Evolutionary conservation across 1,140 invertebrate species (phyloP), one percentile per base, ranked within the genome.

Genomic region (Neocloeon triangulifer): DNA sequence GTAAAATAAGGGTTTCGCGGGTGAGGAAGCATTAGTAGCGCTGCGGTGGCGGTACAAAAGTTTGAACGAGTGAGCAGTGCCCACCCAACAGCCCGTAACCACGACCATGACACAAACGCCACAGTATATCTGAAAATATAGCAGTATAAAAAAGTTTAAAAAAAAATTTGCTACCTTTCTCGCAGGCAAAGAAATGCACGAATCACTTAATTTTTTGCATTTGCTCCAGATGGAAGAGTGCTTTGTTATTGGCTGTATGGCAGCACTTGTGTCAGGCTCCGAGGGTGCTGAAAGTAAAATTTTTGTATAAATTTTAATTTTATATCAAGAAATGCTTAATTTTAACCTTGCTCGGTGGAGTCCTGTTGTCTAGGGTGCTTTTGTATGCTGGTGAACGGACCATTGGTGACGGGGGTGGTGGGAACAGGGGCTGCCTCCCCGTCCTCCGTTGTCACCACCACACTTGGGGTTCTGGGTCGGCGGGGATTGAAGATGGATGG

Each of bases 41-140:
- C 19, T 15, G 10, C 15, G 27, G 20, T 57, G 56, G 36, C 74
- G 56, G 49, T 80, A 86, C 46, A 84, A 65, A 48, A 79, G 75
- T 56, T 85, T 85, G 39, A 86, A 75, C 47, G 74, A 74, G 47
- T 88, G 80, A 3, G 80, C 82, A 7, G 78, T 70, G 8, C 77
- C 79, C 17, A 86, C 80, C 81, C 80, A 88, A n/a, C 75, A 75
- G 10, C 69, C 68, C 14, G 80, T 80, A 29, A 86, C 69, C 39
- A 73, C 68, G 26, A 78, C 60, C 19, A 75, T 85, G 34, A 88
- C 75, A 50, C 79, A 74, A 31, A 85, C 65, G 21, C 82, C 82
- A 46, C 74, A 78, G 45, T 82, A 80, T 47, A 84, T 80, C 76
- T 84, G 55, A 32, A 64, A 65, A 41, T 37, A 45, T n/a, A 34